Conservation (phyloP, 92 coral and sea anemone genomes). For the Epizoanthus illoricatus region DNA sequence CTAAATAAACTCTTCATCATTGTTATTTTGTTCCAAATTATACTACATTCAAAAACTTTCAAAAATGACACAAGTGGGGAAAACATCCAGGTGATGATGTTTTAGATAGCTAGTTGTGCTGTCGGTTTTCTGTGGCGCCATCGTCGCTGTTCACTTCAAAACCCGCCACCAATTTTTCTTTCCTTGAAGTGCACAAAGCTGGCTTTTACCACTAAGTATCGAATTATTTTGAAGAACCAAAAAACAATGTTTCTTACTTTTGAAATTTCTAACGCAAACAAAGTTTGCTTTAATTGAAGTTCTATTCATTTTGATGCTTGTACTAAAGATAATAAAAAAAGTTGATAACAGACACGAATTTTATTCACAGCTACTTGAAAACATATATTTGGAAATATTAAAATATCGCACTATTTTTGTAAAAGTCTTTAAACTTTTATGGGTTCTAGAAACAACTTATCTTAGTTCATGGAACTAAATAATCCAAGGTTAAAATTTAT, state of each 20-base stretch:
- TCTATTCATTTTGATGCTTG: neutral
- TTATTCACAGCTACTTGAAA: slow-evolving; percentile 4
- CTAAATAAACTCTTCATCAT: slow-evolving; percentile 25
- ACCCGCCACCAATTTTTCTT: neutral
- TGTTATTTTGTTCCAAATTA: slow-evolving; percentile 40
- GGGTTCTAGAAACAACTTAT: slow-evolving; percentile 8
- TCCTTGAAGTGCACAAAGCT: neutral
- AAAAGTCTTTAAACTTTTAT: slow-evolving; percentile 18
- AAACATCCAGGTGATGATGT: slow-evolving; percentile 14
- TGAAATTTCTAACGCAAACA: neutral
- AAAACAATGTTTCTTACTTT: neutral
- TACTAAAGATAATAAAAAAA: neutral
- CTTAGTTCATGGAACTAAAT: neutral
- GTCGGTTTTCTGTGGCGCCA: neutral
- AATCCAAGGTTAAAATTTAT: neutral
- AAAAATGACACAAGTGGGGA: slow-evolving; percentile 28
- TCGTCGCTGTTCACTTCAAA: slow-evolving; percentile 39
- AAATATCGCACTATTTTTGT: neutral
- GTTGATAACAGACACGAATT: neutral
- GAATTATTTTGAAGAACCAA: neutral
- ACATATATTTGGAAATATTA: neutral
- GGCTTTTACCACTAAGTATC: neutral
- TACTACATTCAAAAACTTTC: slow-evolving; percentile 23
- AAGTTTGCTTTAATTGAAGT: neutral
- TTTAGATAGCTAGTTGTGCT: neutral